Base-by-base conservation (phyloP, 2,888 invertebrate genomes). In the Yponomeuta cagnagella region DNA sequence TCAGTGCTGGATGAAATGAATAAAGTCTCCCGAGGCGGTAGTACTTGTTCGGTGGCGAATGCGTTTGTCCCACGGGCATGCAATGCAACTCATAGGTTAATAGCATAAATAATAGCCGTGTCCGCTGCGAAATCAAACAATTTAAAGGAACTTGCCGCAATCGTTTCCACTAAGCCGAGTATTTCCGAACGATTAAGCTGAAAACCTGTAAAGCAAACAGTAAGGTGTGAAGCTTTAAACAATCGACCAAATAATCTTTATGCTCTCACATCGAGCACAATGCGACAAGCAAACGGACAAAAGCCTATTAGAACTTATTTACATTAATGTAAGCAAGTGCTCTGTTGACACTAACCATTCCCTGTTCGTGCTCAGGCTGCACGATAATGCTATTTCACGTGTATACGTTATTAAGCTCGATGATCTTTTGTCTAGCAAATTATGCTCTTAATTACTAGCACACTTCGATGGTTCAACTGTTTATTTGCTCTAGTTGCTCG, bases 41-140 rank as follows among this genome's bases (percentile, higher is more conserved):
- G 58, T 71, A 63, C 70, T 63, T 63, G 69, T 10, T 58, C 58
- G 30, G 70, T 63, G 70, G 63, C 70, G 23, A 63, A 63, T 31
- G 48, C 30, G 65, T 23, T 10, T 48, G 65, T 70, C 75, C 75
- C 75, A 67, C 74, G 74, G 75, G 77, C 75, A 75, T 52, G 30
- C 31, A 74, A 73, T 5, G 2, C 33, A 33, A 23, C 73, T 74
- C 73, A 75, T 77, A 37, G 37, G 37, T 37, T 37, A 78, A 78
- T 79, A 79, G 77, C 78, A 77, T 75, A 74, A 80, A 80, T 80
- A 79, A 82, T 82, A 79, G 78, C 75, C 73, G 72, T 76, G 73
- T 66, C 75, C 73, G 73, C 73, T 74, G 74, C 75, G 74, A 77
- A 80, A 79, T 48, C 70, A 71, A 72, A 66, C 72, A 70, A 63